Conservation (phyloP, 1,140 invertebrate genomes). For the Saccostrea glomerata region DNA sequence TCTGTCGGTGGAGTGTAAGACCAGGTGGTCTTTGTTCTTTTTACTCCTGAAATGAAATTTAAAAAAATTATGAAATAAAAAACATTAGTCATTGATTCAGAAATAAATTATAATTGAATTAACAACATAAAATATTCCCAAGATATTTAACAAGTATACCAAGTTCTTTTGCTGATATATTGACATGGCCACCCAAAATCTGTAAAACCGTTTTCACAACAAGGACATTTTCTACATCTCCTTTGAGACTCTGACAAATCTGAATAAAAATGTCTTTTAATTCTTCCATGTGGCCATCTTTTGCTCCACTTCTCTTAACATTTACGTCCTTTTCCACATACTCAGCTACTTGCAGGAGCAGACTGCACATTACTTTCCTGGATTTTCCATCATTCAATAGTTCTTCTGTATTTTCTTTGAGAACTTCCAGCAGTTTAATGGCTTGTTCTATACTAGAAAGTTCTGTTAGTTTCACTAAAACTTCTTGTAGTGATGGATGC, state of each 20-base stretch:
- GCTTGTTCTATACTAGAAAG: not conserved
- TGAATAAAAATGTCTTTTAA: not conserved
- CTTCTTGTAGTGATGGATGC: not conserved
- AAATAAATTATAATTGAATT: not conserved
- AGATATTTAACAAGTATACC: not conserved
- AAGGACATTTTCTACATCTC: not conserved
- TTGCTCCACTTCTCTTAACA: not conserved
- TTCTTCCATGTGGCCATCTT: not conserved
- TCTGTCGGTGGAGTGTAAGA: not conserved
- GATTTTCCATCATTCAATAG: conserved; percentile 12
- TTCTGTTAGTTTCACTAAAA: conserved; percentile 10
- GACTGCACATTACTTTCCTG: conserved; percentile 17
- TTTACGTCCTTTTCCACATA: not conserved
- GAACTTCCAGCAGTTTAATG: not conserved
- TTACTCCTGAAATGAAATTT: not conserved
- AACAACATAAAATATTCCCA: not conserved
- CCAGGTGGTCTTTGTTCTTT: not conserved
- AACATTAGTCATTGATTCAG: not conserved
- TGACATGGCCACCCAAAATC: not conserved
- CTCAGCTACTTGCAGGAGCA: not conserved
- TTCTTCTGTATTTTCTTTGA: conserved; percentile 17
- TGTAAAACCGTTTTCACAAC: not conserved
- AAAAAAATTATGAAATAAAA: not conserved
- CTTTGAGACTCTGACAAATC: conserved; percentile 9
- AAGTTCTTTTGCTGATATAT: not conserved